phyloP scores from a whole-genome alignment of 2,113 vertebrate species.

The Pipa parva region DNA sequence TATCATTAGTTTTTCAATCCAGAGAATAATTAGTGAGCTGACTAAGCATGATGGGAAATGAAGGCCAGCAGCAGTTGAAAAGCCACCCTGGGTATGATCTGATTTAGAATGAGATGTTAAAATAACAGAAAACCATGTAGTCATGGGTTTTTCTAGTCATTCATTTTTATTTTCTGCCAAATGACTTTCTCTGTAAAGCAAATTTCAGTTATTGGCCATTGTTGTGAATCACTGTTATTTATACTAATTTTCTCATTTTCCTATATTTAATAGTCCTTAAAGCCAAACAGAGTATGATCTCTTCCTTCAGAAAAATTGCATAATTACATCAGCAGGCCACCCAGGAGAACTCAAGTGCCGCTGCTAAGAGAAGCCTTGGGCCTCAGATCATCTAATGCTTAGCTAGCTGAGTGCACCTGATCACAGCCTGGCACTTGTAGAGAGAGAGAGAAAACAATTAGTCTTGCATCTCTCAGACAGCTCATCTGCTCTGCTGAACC shows the following conservation, averaged over 20 bases:
- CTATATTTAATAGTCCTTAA: neutral
- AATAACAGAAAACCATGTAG: no score
- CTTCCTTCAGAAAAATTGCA: conserved; percentile 37
- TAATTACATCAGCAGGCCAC: neutral
- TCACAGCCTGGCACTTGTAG: neutral
- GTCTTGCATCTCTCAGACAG: conserved; percentile 43
- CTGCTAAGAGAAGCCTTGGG: conserved; percentile 1
- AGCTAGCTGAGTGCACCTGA: neutral
- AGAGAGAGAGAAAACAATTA: conserved; percentile 22
- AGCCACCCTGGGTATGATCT: no score
- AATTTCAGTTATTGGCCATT: neutral
- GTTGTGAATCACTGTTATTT: neutral
- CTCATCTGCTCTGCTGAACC: conserved; percentile 32
- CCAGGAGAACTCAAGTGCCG: conserved; percentile 3
- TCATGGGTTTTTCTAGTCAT: no score
- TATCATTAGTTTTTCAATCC: no score
- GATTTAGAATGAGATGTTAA: no score
- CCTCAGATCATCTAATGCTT: neutral
- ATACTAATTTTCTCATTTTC: neutral
- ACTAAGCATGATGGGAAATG: no score
- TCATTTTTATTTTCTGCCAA: no score
- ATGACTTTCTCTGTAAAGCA: no score
- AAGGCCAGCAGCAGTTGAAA: no score
- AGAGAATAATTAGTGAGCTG: no score
- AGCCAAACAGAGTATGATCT: neutral